Base-by-base conservation (phyloP, 2,888 invertebrate genomes). In the Rotaria macrura region DNA sequence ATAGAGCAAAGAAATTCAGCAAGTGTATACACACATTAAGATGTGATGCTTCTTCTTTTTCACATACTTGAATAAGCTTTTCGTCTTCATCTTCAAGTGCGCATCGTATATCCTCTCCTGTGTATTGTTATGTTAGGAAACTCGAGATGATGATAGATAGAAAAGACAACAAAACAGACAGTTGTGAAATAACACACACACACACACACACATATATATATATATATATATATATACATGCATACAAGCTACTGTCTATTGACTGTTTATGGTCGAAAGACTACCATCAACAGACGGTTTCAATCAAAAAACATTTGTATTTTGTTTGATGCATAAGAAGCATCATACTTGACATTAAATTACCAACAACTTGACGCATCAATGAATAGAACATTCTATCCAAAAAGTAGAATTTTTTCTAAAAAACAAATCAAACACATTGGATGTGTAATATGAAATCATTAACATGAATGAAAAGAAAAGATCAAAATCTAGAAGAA, bases 151-250 rank as follows among this genome's bases (percentile, higher is more conserved):
- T 34, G 65, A 65, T 34, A 65, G 65, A 65, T 65, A 65, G 34
- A 65, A 65, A 65, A 29, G 65, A 65, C 65, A 65, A 65, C 65
- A 65, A 65, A 65, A 65, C 65, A 65, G 65, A 65, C 65, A 65
- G 65, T 65, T 65, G 65, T 65, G 65, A 65, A 65, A 65, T 25
- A 65, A 65, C 65, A 65, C 20, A 65, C 29, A 4, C 57, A 57
- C 12, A n/a, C 29, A 14, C 47, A 47, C 47, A 47, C 9, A 47
- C 47, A n/a, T n/a, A n/a, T n/a, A n/a, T n/a, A n/a, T n/a, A n/a
- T n/a, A n/a, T n/a, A n/a, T n/a, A n/a, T n/a, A n/a, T n/a, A n/a
- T n/a, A n/a, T n/a, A n/a, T n/a, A n/a, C n/a, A n/a, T n/a, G n/a
- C 10, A 43, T 47, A 52, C 65, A 20, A 29, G 65, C 65, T 65